Conservation (phyloP, 2,888 invertebrate genomes). For the Andrena dorsata region DNA sequence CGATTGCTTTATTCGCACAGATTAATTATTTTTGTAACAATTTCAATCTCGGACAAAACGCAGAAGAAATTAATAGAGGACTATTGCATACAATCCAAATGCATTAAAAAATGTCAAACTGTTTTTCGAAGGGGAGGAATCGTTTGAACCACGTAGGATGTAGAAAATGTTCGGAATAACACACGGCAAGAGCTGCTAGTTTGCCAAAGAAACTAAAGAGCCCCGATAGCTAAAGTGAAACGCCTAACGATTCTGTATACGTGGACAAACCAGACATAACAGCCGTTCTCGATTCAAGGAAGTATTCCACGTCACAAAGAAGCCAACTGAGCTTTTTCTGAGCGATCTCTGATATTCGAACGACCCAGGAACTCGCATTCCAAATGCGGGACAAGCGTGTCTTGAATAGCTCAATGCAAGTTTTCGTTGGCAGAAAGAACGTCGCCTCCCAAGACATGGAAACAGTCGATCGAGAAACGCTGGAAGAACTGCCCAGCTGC, state of each 20-base stretch:
- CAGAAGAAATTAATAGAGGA: no score
- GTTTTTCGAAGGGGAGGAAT: neutral
- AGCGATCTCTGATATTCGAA: slow-evolving; percentile 64
- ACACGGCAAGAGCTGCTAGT: slow-evolving; percentile 14
- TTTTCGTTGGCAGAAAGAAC: slow-evolving; percentile 62
- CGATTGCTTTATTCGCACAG: no score
- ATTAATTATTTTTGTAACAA: no score
- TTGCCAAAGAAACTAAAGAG: slow-evolving; percentile 28
- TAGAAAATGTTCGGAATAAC: neutral
- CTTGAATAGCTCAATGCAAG: slow-evolving; percentile 68
- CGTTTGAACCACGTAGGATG: slow-evolving; percentile 16
- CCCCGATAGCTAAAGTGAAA: slow-evolving; percentile 34
- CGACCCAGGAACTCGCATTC: slow-evolving; percentile 68
- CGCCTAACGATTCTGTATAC: slow-evolving; percentile 48
- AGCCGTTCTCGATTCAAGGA: slow-evolving; percentile 59
- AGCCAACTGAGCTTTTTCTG: slow-evolving; percentile 65
- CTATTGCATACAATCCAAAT: neutral
- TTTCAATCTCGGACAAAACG: no score
- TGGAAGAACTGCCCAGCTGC: slow-evolving; percentile 61
- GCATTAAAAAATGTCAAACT: neutral
- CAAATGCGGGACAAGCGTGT: slow-evolving; percentile 69
- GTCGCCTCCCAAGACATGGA: slow-evolving; percentile 47
- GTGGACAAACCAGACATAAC: slow-evolving; percentile 54
- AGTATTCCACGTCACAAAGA: slow-evolving; percentile 56
- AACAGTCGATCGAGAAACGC: slow-evolving; percentile 23